Percentiles rank a stretch among this genome's conserved stretches.
phyloP scores from a whole-genome alignment of 2,797 vertebrate species.

The Acanthopagrus latus region DNA sequence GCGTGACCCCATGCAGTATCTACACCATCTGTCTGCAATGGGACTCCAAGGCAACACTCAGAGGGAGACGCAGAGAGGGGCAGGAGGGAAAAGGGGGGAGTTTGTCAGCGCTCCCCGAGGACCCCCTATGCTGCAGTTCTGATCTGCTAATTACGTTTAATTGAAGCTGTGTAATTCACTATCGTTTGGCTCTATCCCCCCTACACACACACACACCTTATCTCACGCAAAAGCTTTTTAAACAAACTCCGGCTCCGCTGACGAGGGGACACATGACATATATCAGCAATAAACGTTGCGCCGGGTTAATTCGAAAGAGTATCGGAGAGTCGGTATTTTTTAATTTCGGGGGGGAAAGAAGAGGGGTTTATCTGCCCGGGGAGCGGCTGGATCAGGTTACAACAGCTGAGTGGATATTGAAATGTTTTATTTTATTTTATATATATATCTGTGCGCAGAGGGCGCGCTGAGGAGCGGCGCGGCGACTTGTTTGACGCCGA shows the following conservation, averaged over 20 bases:
- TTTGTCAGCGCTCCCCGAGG: slow-evolving; percentile 63
- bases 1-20: slow-evolving; percentile 74
- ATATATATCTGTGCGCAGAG: slow-evolving; percentile 54
- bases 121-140: slow-evolving; percentile 71
- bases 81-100: slow-evolving; percentile 18
- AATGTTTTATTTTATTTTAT: slow-evolving; percentile 44
- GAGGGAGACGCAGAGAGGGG: slow-evolving; percentile 49
- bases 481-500: slow-evolving; percentile 68
- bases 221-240: slow-evolving; percentile 49
- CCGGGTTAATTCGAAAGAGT: slow-evolving; percentile 38
- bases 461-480: slow-evolving; percentile 51
- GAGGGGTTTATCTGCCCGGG: slow-evolving; percentile 2
- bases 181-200: slow-evolving; percentile 33
- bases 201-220: no score
- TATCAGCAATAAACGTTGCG: slow-evolving; percentile 44
- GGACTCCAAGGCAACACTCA: slow-evolving; percentile 72
- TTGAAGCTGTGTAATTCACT: slow-evolving; percentile 74
- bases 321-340: slow-evolving; percentile 52
- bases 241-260: slow-evolving; percentile 47
- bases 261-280: slow-evolving; percentile 55
- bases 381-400: slow-evolving; percentile 29
- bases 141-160: slow-evolving; percentile 80
- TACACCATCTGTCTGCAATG: slow-evolving; percentile 78
- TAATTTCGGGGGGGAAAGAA: not conserved
- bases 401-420: slow-evolving; percentile 59